These are phyloP conservation scores for Amblyopsis hoosieri DNA, from an alignment of 2,797 vertebrate genomes.

Conservation along the genomic window DNA sequence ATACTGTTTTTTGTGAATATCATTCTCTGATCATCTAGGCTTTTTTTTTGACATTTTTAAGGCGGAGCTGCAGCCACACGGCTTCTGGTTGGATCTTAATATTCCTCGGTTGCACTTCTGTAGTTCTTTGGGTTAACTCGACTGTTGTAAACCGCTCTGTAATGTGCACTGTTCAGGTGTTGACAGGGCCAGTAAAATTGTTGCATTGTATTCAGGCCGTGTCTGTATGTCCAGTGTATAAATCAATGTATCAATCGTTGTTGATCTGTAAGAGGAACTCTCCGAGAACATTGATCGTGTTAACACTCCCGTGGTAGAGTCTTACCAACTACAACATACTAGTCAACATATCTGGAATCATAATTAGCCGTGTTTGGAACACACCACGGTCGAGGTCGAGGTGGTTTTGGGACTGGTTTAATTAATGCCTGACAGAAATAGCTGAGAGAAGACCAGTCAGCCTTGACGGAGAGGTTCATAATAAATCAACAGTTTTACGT, in stretches of 20 bases:
- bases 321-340: conserved; percentile 27
- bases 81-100: too few species aligned
- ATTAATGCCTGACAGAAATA: conserved; percentile 32
- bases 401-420: conserved; percentile 5
- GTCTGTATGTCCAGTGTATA: too few species aligned
- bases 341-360: conserved; percentile 46
- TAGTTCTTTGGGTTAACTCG: too few species aligned
- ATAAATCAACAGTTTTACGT: not conserved
- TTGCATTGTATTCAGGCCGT: too few species aligned
- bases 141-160: too few species aligned
- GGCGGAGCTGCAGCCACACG: too few species aligned
- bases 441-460: not conserved
- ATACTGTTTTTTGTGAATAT: too few species aligned
- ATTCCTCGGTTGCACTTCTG: too few species aligned
- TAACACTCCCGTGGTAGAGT: conserved; percentile 26
- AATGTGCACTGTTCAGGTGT: too few species aligned
- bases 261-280: not conserved
- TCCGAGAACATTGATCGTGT: conserved; percentile 25
- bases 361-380: conserved; percentile 53
- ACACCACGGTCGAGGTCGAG: conserved; percentile 27
- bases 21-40: too few species aligned
- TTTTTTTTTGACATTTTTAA: too few species aligned
- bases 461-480: not conserved
- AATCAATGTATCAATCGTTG: not conserved
- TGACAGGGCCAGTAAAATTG: too few species aligned